Evolutionary conservation across 2,888 invertebrate species (phyloP), one percentile per base, ranked within the genome.

Genomic region (Merodon equestris): DNA sequence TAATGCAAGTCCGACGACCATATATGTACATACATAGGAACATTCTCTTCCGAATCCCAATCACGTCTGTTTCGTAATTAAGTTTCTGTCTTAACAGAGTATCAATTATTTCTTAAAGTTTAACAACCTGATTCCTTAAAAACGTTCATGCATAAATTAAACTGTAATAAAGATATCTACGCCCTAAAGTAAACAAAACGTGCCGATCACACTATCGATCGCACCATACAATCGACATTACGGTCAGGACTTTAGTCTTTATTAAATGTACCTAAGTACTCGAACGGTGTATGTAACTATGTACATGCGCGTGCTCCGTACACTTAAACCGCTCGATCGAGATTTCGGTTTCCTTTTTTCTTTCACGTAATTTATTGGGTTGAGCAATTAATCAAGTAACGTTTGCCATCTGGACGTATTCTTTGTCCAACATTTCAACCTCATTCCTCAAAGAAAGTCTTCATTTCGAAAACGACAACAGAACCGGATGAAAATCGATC

Each of bases 301-400:
- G n/a, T n/a, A n/a, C n/a, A n/a, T 27, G 27, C 27, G 27, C 74
- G 68, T 70, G 74, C 64, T 68, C 58, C 40, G 79, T 17, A 68
- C 17, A 67, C 57, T 54, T 64, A 40, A 34, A 64, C 64, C 53
- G 48, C 45, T 64, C 64, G 64, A 70, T 70, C 73, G 70, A 56
- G 81, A 27, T 4, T 27, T 27, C 27, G 27, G 27, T 7, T 27
- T 27, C 27, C n/a, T 27, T 27, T 63, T 61, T 81, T 81, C 57
- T 61, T 48, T 66, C 75, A 64, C 75, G 75, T 75, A 81, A 81
- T 61, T 81, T 81, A 81, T 81, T 75, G 64, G 73, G 75, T 71
- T 75, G 66, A 81, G 57, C 66, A 75, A 75, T 81, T 81, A 75
- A 81, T 81, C 81, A 75, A 75, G 42, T 51, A 57, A 12, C 38